Percentiles rank a stretch among this genome's conserved stretches.
These are phyloP conservation scores for Daktulosphaira vitifoliae DNA, from an alignment of 1,140 invertebrate species.

Conservation along the genomic window DNA sequence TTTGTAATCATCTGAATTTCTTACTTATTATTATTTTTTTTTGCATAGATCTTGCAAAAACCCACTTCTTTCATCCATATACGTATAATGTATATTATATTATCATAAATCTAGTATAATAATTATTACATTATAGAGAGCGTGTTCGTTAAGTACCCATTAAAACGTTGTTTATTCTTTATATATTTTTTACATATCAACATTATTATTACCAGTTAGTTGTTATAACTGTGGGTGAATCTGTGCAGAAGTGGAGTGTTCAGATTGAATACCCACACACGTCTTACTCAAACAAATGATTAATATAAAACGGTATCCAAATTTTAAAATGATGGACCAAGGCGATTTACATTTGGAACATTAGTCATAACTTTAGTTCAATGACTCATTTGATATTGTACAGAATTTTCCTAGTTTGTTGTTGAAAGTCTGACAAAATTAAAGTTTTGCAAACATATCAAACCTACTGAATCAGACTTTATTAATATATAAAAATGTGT, in stretches of 20 bases:
- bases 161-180: neutral
- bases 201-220: no score
- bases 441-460: no score
- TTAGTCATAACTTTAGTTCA: conserved; percentile 6
- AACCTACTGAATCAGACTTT: no score
- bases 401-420: no score
- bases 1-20: no score
- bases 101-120: neutral
- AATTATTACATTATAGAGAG: neutral
- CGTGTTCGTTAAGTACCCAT: neutral
- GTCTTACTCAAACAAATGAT: neutral
- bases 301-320: neutral
- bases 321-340: conserved; percentile 6
- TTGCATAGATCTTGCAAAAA: conserved; percentile 1
- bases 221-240: conserved; percentile 1
- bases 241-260: neutral
- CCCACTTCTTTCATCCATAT: neutral
- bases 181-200: neutral
- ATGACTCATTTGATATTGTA: conserved; percentile 15
- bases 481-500: no score
- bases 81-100: neutral
- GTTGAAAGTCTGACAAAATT: no score
- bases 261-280: conserved; percentile 1
- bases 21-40: no score
- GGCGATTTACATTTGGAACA: neutral